A percentile compares a stretch with the other conserved stretches of the same genome.
phyloP scores from a whole-genome alignment of 2,888 invertebrate species.

The Zygaena filipendulae region DNA sequence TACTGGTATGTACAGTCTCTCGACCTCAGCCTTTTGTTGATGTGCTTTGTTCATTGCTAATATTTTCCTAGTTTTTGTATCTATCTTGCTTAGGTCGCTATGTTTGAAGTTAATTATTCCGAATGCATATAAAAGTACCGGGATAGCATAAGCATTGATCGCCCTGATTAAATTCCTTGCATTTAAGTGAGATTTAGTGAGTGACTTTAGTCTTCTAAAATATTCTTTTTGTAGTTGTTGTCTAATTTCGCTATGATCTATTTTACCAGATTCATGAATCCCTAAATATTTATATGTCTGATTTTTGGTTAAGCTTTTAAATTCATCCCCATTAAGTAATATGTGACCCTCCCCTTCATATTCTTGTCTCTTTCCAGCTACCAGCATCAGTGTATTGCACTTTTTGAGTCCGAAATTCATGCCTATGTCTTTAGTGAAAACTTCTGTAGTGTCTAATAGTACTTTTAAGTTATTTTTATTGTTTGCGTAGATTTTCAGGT shows the following conservation, averaged over 20 bases:
- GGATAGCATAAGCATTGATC: constrained; percentile 4
- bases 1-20: constrained; percentile 13
- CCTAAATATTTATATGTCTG: constrained; percentile 16
- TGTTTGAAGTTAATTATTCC: constrained; percentile 6
- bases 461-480: constrained; percentile 7
- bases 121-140: constrained; percentile 4
- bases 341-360: constrained; percentile 7
- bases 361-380: constrained; percentile 3
- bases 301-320: constrained; percentile 5
- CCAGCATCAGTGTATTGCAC: constrained; percentile 11
- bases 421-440: constrained; percentile 8
- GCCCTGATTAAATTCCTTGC: constrained; percentile 6
- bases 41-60: constrained; percentile 13
- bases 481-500: constrained; percentile 14
- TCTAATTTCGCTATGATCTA: constrained; percentile 10
- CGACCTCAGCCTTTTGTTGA: constrained; percentile 15
- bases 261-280: too few relatives aligned
- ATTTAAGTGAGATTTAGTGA: constrained; percentile 4
- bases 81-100: constrained; percentile 3
- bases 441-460: constrained; percentile 5
- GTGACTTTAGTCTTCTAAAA: constrained; percentile 6
- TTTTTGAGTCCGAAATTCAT: constrained; percentile 11
- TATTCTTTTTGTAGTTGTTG: constrained; percentile 9
- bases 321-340: constrained; percentile 9
- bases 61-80: constrained; percentile 13